These are phyloP conservation scores for human (Homo sapiens) DNA, from an alignment of 2,113 vertebrate genomes.

Conservation along the genomic window GRCh38 chr17:41419501-41420000, in stretches of 20 bases:
- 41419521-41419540: background rate
- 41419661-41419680: background rate
- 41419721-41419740: background rate
- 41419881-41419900: background rate
- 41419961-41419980: background rate
- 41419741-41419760: background rate
- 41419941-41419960: rapidly evolving
- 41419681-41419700: background rate
- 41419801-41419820: background rate
- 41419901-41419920: background rate
- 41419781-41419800: background rate
- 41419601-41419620: background rate
- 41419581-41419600: background rate
- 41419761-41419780: background rate
- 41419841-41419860: background rate
- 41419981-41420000: background rate
- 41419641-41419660: background rate
- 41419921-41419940: background rate
- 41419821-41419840: background rate
- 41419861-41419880: background rate
- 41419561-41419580: background rate
- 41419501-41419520: background rate
- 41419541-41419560: background rate
- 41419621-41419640: no score
- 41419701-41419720: background rate